These are phyloP conservation scores for Paragorgia papillata DNA, from an alignment of 92 coral and sea anemone genomes.

Conservation along the genomic window DNA sequence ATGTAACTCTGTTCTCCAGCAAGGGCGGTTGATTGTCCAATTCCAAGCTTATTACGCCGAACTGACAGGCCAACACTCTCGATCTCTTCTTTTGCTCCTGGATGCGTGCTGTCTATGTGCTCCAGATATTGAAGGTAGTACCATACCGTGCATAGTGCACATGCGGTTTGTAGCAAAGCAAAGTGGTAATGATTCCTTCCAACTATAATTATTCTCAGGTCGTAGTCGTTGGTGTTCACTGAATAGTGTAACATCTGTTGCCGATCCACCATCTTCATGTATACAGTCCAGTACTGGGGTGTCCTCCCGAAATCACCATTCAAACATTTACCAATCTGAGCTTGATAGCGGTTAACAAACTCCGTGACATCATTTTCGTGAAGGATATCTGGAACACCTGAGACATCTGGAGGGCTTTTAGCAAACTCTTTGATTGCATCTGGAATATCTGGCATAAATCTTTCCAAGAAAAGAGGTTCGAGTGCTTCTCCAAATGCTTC, in stretches of 20 bases:
- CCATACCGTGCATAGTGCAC: slow-evolving; percentile 28
- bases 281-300: slow-evolving; percentile 11
- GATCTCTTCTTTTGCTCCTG: slow-evolving; percentile 28
- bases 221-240: slow-evolving; percentile 7
- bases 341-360: neutral
- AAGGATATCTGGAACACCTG: slow-evolving; percentile 5
- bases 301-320: slow-evolving; percentile 27
- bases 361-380: slow-evolving; percentile 3
- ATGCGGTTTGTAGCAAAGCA: slow-evolving; percentile 27
- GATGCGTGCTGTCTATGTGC: slow-evolving; percentile 15
- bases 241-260: slow-evolving; percentile 13
- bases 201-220: neutral
- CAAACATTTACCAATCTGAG: slow-evolving; percentile 7
- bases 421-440: neutral
- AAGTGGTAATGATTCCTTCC: slow-evolving; percentile 10
- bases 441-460: slow-evolving; percentile 16
- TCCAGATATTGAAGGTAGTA: slow-evolving; percentile 3
- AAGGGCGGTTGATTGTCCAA: slow-evolving; percentile 19
- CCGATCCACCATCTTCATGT: slow-evolving; percentile 11
- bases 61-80: slow-evolving; percentile 28
- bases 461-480: slow-evolving; percentile 18
- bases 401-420: neutral
- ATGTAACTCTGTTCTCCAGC: slow-evolving; percentile 22
- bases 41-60: slow-evolving; percentile 5
- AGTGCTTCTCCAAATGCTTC: slow-evolving; percentile 11